Conservation (phyloP, 2,113 vertebrate species). For the Macrotus californicus region DNA sequence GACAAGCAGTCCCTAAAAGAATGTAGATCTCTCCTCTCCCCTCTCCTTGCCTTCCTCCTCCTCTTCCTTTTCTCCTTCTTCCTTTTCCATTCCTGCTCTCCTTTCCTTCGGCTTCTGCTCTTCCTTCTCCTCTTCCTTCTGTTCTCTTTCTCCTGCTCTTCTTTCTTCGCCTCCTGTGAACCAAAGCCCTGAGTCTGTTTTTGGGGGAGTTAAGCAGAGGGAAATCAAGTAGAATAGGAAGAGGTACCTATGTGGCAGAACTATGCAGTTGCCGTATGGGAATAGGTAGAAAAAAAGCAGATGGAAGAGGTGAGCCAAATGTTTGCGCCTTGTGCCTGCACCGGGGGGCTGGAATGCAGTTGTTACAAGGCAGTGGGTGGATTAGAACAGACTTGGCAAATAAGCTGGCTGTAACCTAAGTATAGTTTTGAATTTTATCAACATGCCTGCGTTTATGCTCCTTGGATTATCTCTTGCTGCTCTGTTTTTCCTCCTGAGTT, state of each 20-base stretch:
- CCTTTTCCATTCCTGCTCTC: too few species aligned
- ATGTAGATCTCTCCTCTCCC: background rate
- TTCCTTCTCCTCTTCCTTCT: background rate
- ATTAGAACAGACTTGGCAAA: background rate
- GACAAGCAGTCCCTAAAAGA: too few species aligned
- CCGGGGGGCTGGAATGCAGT: accelerated
- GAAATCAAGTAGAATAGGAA: background rate
- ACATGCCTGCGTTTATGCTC: background rate
- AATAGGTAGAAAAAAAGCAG: background rate
- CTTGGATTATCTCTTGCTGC: background rate
- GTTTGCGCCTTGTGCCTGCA: background rate
- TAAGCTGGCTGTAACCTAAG: background rate
- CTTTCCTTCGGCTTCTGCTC: accelerated
- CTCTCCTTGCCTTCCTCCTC: background rate
- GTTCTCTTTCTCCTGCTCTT: background rate
- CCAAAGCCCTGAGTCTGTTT: background rate
- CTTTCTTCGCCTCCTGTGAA: background rate
- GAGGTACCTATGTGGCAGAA: background rate
- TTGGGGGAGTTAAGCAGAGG: background rate
- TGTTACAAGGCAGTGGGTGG: background rate
- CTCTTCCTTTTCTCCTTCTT: too few species aligned
- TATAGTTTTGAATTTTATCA: background rate
- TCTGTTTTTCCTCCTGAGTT: background rate
- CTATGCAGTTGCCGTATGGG: background rate
- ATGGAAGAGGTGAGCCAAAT: background rate